Percentiles rank a stretch among this genome's conserved stretches.
phyloP scores from a whole-genome alignment of 2,113 vertebrate species.

The Aix galericulata region DNA sequence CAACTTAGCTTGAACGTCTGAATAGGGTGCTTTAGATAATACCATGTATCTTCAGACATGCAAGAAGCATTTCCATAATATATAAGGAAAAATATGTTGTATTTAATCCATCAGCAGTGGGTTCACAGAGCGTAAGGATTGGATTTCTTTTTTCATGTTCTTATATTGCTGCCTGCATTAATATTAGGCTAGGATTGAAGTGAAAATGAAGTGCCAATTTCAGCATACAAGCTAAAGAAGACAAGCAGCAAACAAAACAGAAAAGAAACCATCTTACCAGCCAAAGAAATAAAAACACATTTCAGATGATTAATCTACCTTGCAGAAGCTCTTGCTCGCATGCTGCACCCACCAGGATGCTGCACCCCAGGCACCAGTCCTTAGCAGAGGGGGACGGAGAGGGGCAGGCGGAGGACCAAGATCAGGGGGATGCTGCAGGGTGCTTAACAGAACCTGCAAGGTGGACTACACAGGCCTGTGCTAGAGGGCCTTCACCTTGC shows the following conservation, averaged over 20 bases:
- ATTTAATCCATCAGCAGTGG: slow-evolving; percentile 45
- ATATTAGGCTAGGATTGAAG: slow-evolving; percentile 27
- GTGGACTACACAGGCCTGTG: fast-evolving
- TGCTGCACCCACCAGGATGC: fast-evolving
- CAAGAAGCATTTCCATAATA: slow-evolving; percentile 19
- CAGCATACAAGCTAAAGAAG: slow-evolving; percentile 41
- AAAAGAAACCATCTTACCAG: slow-evolving; percentile 2
- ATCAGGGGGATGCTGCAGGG: not conserved
- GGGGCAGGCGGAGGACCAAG: not conserved
- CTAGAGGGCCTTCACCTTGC: not conserved
- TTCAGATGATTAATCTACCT: not conserved
- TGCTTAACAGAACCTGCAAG: not conserved
- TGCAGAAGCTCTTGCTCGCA: not conserved
- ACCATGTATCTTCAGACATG: not conserved
- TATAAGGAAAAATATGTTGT: slow-evolving; percentile 26
- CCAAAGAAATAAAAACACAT: not conserved
- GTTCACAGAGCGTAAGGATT: not conserved
- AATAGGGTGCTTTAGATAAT: not conserved
- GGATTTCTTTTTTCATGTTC: slow-evolving; percentile 49
- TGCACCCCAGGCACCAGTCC: not conserved
- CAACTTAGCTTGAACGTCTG: not conserved
- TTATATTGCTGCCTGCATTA: slow-evolving; percentile 25
- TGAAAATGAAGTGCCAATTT: slow-evolving; percentile 65
- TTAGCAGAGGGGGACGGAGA: not conserved
- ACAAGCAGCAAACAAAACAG: not conserved